A percentile compares a stretch with the other conserved stretches of the same genome.
Conservation (phyloP, 2,888 invertebrate genomes). For the Teleogryllus oceanicus region DNA sequence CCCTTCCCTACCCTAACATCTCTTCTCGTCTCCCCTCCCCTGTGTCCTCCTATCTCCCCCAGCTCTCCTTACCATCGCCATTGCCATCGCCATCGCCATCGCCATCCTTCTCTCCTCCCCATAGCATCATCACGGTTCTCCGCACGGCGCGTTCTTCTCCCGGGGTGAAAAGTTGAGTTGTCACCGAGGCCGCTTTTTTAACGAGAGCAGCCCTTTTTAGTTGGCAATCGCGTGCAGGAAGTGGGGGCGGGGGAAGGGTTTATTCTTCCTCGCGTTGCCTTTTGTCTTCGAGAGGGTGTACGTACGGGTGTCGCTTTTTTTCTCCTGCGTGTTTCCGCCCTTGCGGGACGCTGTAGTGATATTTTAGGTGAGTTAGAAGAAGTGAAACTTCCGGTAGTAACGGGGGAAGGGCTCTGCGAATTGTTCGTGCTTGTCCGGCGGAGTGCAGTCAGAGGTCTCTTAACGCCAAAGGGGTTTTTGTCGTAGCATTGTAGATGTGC, state of each 20-base stretch:
- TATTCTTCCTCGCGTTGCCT: neutral
- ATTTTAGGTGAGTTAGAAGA: conserved; percentile 11
- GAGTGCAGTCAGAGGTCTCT: too few relatives aligned
- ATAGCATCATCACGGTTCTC: neutral
- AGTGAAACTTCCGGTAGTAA: neutral
- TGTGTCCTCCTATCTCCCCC: too few relatives aligned
- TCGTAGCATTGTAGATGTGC: too few relatives aligned
- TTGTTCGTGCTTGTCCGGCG: neutral
- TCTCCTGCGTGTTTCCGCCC: neutral
- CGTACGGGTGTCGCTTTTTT: neutral
- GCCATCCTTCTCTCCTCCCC: too few relatives aligned
- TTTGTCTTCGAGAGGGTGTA: neutral
- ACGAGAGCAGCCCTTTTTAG: neutral
- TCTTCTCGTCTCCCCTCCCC: too few relatives aligned
- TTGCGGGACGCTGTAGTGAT: neutral
- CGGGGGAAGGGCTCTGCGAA: neutral
- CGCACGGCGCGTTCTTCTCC: neutral
- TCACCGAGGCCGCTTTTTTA: neutral
- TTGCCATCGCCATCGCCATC: too few relatives aligned
- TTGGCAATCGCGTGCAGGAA: neutral
- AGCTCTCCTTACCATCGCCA: too few relatives aligned
- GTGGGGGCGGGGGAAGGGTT: neutral
- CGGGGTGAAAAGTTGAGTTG: neutral
- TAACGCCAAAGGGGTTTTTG: too few relatives aligned
- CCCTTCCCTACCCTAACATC: too few relatives aligned